A percentile compares a stretch with the other conserved stretches of the same genome.
Evolutionary conservation across 2,888 invertebrate species (phyloP).

Genomic region (Drosophila tripunctata): DNA sequence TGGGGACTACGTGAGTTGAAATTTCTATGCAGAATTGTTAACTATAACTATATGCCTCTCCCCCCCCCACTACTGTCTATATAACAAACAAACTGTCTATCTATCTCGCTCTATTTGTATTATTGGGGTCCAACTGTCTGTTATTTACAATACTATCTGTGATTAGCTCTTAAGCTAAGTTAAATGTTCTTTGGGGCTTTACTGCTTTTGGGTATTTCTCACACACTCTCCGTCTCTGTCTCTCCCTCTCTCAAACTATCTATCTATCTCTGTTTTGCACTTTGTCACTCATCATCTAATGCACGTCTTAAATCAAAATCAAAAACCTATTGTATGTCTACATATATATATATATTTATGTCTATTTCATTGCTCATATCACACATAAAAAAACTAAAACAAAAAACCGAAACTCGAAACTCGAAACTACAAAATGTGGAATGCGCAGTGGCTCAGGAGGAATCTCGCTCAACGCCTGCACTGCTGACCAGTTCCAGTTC

Average conservation of each 20-base stretch:
- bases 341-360: constrained; percentile 52
- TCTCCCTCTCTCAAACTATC: constrained; percentile 10
- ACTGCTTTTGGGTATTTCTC: constrained; percentile 32
- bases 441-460: constrained; percentile 92
- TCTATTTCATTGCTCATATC: constrained; percentile 56
- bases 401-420: constrained; percentile 12
- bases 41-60: constrained; percentile 2
- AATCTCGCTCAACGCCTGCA: constrained; percentile 95
- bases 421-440: constrained; percentile 12
- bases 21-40: background rate
- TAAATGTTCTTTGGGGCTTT: constrained; percentile 26
- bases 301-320: constrained; percentile 24
- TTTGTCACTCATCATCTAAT: constrained; percentile 12
- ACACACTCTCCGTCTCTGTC: background rate
- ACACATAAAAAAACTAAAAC: constrained; percentile 10
- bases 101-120: constrained; percentile 20
- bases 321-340: constrained; percentile 28
- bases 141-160: constrained; percentile 17
- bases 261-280: constrained; percentile 17
- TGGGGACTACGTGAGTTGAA: constrained; percentile 88
- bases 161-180: constrained; percentile 33
- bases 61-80: constrained; percentile 25
- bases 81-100: constrained; percentile 17
- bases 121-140: constrained; percentile 29
- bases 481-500: constrained; percentile 89